These are phyloP conservation scores for Noctua pronuba DNA, from an alignment of 2,888 invertebrate species.

Conservation along the genomic window DNA sequence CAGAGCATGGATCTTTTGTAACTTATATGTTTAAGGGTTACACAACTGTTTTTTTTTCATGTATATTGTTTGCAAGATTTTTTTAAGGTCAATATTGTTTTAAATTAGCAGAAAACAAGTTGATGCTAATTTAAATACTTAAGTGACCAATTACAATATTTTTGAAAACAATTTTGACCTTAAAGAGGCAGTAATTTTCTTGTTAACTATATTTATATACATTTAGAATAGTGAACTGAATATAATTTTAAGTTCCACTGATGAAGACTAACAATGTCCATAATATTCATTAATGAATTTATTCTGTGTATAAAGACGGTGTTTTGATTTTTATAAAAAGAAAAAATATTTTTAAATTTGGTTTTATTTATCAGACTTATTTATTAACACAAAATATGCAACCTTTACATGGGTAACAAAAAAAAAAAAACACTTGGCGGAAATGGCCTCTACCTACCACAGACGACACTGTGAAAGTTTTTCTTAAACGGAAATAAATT, in stretches of 20 bases:
- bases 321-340: constrained; percentile 60
- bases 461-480: too few relatives aligned
- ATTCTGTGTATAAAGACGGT: constrained; percentile 51
- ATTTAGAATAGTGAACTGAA: constrained; percentile 42
- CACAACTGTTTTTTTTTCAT: constrained; percentile 14
- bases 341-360: constrained; percentile 54
- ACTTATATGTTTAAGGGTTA: constrained; percentile 15
- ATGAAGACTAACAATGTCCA: constrained; percentile 52
- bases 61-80: constrained; percentile 22
- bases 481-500: too few relatives aligned
- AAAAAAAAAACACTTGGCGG: too few relatives aligned
- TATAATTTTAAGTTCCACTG: constrained; percentile 48
- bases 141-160: constrained; percentile 32
- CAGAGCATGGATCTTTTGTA: not conserved
- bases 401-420: too few relatives aligned
- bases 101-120: constrained; percentile 13
- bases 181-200: constrained; percentile 23
- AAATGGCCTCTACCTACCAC: too few relatives aligned
- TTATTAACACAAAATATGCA: too few relatives aligned
- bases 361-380: constrained; percentile 32
- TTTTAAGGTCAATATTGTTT: constrained; percentile 42
- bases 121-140: constrained; percentile 22
- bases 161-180: constrained; percentile 37
- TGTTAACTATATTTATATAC: constrained; percentile 43
- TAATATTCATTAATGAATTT: constrained; percentile 57